Percentiles rank a stretch among this genome's conserved stretches.
Conservation (phyloP, 2,888 invertebrate genomes). For the Tuberolachnus salignus region DNA sequence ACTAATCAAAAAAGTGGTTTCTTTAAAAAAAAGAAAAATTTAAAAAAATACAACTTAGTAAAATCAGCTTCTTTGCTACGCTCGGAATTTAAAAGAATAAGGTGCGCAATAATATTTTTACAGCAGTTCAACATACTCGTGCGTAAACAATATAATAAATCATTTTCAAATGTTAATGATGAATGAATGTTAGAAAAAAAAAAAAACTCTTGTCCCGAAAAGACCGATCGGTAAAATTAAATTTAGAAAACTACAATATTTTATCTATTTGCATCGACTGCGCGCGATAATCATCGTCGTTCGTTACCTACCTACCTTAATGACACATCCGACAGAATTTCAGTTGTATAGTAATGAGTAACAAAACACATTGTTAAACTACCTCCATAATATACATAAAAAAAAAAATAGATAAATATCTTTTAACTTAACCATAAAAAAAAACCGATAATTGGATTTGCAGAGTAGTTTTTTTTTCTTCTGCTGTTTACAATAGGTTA, state of each 20-base stretch:
- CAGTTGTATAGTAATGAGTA: not conserved
- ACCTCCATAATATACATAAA: no score
- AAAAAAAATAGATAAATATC: conserved; percentile 1
- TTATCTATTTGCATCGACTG: not conserved
- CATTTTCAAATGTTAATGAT: not conserved
- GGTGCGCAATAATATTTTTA: no score
- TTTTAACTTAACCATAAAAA: not conserved
- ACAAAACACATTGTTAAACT: not conserved
- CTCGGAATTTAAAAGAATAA: no score
- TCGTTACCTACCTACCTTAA: not conserved
- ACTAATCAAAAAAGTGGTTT: no score
- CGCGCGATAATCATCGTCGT: not conserved
- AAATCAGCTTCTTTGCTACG: no score
- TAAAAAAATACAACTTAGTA: no score
- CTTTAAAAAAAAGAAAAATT: no score
- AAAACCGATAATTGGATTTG: conserved; percentile 8
- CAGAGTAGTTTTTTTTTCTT: not conserved
- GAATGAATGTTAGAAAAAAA: not conserved
- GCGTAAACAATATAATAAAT: no score
- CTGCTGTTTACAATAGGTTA: no score
- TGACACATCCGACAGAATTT: not conserved
- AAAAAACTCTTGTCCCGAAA: not conserved
- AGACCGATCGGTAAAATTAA: not conserved
- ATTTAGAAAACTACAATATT: conserved; percentile 6
- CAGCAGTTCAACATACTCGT: no score